Conservation (phyloP, 2,113 vertebrate species). For the Aspidoscelis tigris region DNA sequence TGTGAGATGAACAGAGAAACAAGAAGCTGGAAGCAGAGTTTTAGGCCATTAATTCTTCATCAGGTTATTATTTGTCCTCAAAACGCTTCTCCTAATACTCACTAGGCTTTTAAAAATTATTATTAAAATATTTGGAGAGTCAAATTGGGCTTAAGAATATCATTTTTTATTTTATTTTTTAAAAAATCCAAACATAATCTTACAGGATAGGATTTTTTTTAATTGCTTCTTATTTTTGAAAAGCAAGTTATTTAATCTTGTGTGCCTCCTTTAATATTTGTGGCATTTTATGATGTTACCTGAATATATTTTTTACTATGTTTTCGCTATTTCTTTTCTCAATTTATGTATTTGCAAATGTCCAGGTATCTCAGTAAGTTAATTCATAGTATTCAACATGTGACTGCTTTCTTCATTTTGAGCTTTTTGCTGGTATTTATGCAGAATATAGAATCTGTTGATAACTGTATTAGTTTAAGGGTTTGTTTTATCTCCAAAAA, state of each 20-base stretch:
- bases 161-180: background rate
- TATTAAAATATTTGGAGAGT: background rate
- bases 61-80: background rate
- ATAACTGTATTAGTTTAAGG: constrained; percentile 39
- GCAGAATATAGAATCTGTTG: constrained; percentile 11
- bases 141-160: background rate
- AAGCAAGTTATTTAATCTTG: constrained; percentile 6
- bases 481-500: constrained; percentile 34
- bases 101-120: background rate
- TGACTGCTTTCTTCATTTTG: constrained; percentile 33
- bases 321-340: background rate
- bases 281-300: constrained; percentile 18
- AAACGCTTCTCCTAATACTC: background rate
- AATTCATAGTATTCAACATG: constrained; percentile 16
- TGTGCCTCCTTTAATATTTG: constrained; percentile 21
- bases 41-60: no score
- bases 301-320: constrained; percentile 37
- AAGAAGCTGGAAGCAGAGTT: background rate
- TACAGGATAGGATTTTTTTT: background rate
- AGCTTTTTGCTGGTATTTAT: constrained; percentile 39
- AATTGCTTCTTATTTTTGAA: background rate
- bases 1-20: background rate
- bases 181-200: background rate
- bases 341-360: constrained; percentile 29
- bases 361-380: constrained; percentile 13